Base-by-base conservation (phyloP, 2,888 invertebrate genomes). In the Trachelus tabidus region DNA sequence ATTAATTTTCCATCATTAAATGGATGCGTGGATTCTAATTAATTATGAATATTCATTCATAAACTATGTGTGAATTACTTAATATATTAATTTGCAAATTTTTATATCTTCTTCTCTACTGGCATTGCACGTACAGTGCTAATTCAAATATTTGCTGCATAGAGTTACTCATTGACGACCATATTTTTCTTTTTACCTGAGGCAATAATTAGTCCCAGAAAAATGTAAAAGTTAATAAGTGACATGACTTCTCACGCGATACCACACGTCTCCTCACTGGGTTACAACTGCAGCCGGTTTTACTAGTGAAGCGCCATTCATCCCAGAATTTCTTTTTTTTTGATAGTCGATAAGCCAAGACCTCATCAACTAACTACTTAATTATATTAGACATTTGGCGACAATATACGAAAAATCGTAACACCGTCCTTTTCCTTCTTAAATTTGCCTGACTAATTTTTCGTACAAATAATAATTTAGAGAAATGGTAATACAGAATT, bases 221-320 rank as follows among this genome's bases (percentile, higher is more conserved):
- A 68, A 77, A 86, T 69, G 75, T 81, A 80, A 79, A 79, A 76
- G 75, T 82, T 78, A 76, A 82, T 74, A 77, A 79, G 79, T 80
- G 85, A 82, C 87, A 88, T 88, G 83, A 83, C 79, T 82, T 69
- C 40, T 77, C 56, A n/a, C 15, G 33, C 79, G 84, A 85, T 81
- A 81, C 82, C 81, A 78, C 82, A 80, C 82, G 79, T 77, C 82
- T 81, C 84, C 84, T 83, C 87, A 86, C 84, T 86, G 84, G 83
- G 85, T 87, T 86, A 88, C 85, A 84, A 85, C 87, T 86, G 87
- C 84, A 86, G 81, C 83, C 82, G 83, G 81, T 23, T 81, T 87
- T 87, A 87, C 79, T 83, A 79, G 77, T 80, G 78, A 73, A 77
- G 79, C 83, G 82, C 82, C 85, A 87, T 87, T 88, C 85, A 87